These are phyloP conservation scores for Caiman crocodilus DNA, from an alignment of 2,797 vertebrate species.

Conservation along the genomic window DNA sequence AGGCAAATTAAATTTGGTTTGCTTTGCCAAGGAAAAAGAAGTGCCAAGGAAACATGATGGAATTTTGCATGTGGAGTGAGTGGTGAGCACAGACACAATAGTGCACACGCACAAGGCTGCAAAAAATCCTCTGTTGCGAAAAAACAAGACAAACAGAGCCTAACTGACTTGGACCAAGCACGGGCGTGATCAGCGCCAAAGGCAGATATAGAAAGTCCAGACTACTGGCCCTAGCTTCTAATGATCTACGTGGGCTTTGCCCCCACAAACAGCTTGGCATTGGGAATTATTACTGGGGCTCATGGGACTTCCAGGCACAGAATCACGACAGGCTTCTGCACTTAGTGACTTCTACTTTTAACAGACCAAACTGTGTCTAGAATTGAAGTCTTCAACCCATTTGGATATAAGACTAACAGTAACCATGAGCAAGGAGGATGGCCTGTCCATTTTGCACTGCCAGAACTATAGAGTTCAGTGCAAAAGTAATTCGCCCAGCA, in stretches of 20 bases:
- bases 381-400: background rate
- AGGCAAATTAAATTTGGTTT: slow-evolving; percentile 17
- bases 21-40: background rate
- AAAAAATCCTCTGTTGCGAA: background rate
- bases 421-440: too few relatives aligned
- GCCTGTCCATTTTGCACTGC: background rate
- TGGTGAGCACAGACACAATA: background rate
- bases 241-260: background rate
- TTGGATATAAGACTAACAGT: background rate
- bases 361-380: too few relatives aligned
- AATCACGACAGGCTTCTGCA: background rate
- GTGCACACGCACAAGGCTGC: background rate
- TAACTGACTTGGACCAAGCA: background rate
- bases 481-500: background rate
- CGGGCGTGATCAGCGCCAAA: background rate
- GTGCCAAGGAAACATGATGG: slow-evolving; percentile 10
- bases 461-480: background rate
- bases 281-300: background rate
- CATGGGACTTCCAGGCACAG: background rate
- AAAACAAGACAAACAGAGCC: fast-evolving
- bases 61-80: background rate
- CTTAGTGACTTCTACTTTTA: background rate
- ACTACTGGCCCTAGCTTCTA: background rate
- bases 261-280: too few relatives aligned
- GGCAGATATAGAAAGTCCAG: background rate